phyloP scores from a whole-genome alignment of 2,113 vertebrate species.

The Gopherus evgoodei region DNA sequence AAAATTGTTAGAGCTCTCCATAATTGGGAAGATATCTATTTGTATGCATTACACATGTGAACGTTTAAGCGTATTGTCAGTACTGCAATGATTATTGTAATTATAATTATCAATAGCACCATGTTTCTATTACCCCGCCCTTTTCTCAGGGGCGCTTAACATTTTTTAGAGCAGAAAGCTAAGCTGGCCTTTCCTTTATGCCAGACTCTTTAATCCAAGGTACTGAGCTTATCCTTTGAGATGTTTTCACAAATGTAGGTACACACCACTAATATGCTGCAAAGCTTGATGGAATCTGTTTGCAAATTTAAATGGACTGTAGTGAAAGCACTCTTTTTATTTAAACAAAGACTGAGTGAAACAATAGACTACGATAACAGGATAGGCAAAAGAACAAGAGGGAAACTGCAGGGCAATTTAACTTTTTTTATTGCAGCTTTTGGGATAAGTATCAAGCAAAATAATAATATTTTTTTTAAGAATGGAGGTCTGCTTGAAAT shows the following conservation, averaged over 20 bases:
- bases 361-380: neutral
- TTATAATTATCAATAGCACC: neutral
- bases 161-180: neutral
- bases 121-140: neutral
- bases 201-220: slow-evolving; percentile 12
- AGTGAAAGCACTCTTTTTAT: neutral
- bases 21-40: too few species aligned
- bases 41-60: too few species aligned
- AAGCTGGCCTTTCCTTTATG: slow-evolving; percentile 29
- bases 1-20: neutral
- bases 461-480: neutral
- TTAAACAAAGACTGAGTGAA: slow-evolving; percentile 12
- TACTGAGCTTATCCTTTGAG: slow-evolving; percentile 9
- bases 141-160: neutral
- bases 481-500: neutral
- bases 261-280: neutral
- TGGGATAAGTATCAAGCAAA: neutral
- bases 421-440: neutral
- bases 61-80: neutral
- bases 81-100: neutral
- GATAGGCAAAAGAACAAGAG: neutral
- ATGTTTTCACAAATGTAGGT: neutral
- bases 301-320: neutral
- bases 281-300: neutral
- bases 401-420: neutral